A percentile compares a stretch with the other conserved stretches of the same genome.
Evolutionary conservation across 2,113 vertebrate genomes (phyloP).

Genomic region (zebrafish (Danio rerio)): DNA sequence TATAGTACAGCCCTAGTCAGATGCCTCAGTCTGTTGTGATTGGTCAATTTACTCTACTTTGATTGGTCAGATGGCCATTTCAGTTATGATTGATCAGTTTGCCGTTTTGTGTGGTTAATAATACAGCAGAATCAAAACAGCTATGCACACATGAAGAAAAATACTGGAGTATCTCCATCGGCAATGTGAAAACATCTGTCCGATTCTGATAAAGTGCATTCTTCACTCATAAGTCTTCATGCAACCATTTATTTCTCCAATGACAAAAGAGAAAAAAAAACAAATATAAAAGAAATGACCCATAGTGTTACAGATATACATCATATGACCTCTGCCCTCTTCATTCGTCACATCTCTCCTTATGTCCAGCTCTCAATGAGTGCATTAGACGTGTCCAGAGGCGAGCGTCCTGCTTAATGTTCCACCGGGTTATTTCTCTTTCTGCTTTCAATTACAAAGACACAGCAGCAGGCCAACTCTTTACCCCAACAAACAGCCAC

Average conservation of each 20-base stretch:
- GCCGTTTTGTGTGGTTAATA: too few relatives aligned
- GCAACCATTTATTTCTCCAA: conserved; percentile 17
- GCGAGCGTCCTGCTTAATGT: conserved; percentile 18
- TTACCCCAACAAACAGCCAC: conserved; percentile 6
- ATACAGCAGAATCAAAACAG: too few relatives aligned
- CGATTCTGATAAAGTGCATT: background rate
- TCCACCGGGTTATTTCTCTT: conserved; percentile 37
- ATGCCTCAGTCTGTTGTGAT: too few relatives aligned
- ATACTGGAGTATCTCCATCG: background rate
- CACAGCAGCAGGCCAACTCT: conserved; percentile 5
- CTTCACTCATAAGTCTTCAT: background rate
- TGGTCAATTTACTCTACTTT: too few relatives aligned
- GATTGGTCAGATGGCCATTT: too few relatives aligned
- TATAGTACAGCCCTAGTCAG: too few relatives aligned
- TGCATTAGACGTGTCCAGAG: conserved; percentile 27
- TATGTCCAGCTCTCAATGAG: background rate
- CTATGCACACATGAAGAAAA: too few relatives aligned
- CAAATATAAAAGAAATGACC: conserved; percentile 36
- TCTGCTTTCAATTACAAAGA: conserved; percentile 23
- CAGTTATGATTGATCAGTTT: too few relatives aligned
- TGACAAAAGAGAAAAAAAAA: conserved; percentile 4
- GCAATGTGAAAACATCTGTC: background rate
- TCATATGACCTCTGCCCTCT: conserved; percentile 20
- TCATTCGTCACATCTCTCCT: conserved; percentile 38
- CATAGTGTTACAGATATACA: conserved; percentile 28